phyloP scores from a whole-genome alignment of 2,888 invertebrate genomes.

The Tachystola acroxantha region DNA sequence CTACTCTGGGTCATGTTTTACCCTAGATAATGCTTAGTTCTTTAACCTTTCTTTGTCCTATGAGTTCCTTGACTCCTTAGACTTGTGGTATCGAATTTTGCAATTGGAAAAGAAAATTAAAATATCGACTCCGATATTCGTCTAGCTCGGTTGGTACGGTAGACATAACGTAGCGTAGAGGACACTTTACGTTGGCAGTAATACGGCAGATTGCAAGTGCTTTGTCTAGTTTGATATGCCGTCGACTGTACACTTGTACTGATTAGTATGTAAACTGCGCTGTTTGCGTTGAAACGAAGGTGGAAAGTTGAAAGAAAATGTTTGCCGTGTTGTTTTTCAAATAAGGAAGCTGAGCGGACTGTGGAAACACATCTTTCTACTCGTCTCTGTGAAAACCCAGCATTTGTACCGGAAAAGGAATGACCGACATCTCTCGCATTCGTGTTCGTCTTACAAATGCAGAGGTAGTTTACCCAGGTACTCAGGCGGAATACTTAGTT shows the following conservation, averaged over 20 bases:
- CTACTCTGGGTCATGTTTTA: slow-evolving; percentile 10
- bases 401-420: slow-evolving; percentile 21
- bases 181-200: too few species aligned
- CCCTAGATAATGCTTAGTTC: slow-evolving; percentile 9
- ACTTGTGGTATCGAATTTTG: too few species aligned
- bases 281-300: slow-evolving; percentile 23
- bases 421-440: slow-evolving; percentile 28
- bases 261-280: slow-evolving; percentile 23
- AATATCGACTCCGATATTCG: too few species aligned
- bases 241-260: not conserved
- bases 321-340: slow-evolving; percentile 28
- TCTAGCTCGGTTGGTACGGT: too few species aligned
- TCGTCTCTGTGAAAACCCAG: slow-evolving; percentile 19
- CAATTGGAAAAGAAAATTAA: too few species aligned
- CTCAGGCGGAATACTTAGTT: slow-evolving; percentile 6
- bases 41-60: slow-evolving; percentile 10
- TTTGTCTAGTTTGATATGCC: too few species aligned
- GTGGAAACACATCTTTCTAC: slow-evolving; percentile 20
- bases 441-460: slow-evolving; percentile 17
- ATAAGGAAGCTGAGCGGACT: slow-evolving; percentile 28
- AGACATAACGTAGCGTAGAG: too few species aligned
- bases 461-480: slow-evolving; percentile 8
- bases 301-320: slow-evolving; percentile 34
- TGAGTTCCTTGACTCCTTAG: not conserved
- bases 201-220: too few species aligned